These are phyloP conservation scores for Diarsia brunnea DNA, from an alignment of 2,888 invertebrate species.

Conservation along the genomic window DNA sequence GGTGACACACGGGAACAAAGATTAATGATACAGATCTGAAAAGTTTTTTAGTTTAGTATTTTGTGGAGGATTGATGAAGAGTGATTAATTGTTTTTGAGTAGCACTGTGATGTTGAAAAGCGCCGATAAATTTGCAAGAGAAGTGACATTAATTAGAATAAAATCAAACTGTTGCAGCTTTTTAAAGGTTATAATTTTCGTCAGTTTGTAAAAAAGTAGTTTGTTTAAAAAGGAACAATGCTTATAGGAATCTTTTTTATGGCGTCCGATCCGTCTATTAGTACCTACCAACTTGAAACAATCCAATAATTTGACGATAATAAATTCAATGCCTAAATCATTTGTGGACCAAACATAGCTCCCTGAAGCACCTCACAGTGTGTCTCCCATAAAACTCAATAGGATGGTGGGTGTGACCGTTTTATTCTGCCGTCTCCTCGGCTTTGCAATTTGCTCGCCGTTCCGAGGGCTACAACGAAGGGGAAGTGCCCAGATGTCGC, in stretches of 20 bases:
- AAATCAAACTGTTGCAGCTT: not conserved
- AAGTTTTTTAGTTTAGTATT: constrained; percentile 34
- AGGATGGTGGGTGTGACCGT: constrained; percentile 84
- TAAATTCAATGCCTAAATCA: not conserved
- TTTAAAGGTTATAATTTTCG: not conserved
- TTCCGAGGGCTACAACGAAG: constrained; percentile 81
- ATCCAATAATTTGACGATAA: not conserved
- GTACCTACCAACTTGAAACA: too few species aligned
- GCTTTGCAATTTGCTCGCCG: constrained; percentile 75
- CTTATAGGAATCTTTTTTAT: not conserved
- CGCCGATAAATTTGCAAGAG: not conserved
- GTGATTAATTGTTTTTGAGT: constrained; percentile 32
- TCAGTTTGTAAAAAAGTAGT: not conserved
- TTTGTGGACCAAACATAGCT: constrained; percentile 26
- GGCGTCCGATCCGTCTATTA: not conserved
- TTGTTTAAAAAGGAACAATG: not conserved
- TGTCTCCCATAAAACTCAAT: constrained; percentile 78
- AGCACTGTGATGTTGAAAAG: not conserved
- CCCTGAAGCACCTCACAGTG: constrained; percentile 55
- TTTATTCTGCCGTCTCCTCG: constrained; percentile 80
- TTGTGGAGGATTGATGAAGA: constrained; percentile 33
- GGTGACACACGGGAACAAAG: constrained; percentile 60
- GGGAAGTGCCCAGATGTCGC: constrained; percentile 89
- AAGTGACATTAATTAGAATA: not conserved
- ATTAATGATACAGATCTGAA: constrained; percentile 48